phyloP scores from a whole-genome alignment of 2,888 invertebrate species.

The Pantelozetes paolii region DNA sequence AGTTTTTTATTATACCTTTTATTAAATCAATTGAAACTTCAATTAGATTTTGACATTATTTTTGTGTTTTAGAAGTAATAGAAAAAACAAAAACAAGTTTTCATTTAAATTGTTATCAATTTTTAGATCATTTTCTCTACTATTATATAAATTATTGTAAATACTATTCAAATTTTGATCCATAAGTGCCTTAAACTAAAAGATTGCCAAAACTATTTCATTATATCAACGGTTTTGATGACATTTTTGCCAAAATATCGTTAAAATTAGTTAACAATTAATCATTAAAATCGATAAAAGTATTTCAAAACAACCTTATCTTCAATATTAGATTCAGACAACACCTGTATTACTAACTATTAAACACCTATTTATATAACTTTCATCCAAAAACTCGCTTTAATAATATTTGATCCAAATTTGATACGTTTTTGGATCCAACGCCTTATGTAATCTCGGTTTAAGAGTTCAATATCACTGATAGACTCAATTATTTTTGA shows the following conservation, averaged over 20 bases:
- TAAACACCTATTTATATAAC: too few species aligned
- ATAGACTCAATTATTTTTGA: not conserved
- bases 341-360: not conserved
- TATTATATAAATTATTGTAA: not conserved
- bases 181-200: conserved; percentile 24
- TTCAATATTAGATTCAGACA: not conserved
- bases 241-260: not conserved
- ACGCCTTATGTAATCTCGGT: too few species aligned
- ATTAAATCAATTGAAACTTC: too few species aligned
- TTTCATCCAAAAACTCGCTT: too few species aligned
- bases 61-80: too few species aligned
- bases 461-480: not conserved
- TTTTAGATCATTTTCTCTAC: not conserved
- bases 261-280: not conserved
- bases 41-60: too few species aligned
- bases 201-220: conserved; percentile 5
- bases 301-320: not conserved
- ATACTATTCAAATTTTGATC: conserved; percentile 1
- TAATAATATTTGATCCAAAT: not conserved
- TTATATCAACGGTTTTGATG: not conserved
- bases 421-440: not conserved
- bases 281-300: not conserved
- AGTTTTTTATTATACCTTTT: too few species aligned
- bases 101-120: not conserved
- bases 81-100: too few species aligned